Percentiles rank a stretch among this genome's conserved stretches.
These are phyloP conservation scores for Drosophila sordidapex DNA, from an alignment of 2,888 invertebrate species.

Conservation along the genomic window DNA sequence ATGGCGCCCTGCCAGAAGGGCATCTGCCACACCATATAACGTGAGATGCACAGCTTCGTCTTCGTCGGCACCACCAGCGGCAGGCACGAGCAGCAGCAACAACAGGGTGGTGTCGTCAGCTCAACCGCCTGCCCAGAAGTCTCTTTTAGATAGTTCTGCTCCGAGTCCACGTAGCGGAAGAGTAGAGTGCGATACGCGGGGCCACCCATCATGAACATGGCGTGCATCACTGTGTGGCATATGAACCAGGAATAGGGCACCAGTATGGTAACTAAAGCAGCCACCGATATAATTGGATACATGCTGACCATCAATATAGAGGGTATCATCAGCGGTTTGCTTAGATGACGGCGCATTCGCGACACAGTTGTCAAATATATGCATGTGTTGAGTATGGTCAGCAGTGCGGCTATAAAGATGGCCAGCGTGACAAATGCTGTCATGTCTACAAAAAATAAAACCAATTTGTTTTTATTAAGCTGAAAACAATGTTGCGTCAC, in stretches of 20 bases:
- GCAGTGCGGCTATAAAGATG: constrained; percentile 75
- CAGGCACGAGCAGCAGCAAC: constrained; percentile 81
- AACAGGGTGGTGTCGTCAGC: constrained; percentile 81
- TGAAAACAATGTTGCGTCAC: background rate
- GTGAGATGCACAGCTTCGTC: constrained; percentile 72
- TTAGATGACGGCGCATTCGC: constrained; percentile 67
- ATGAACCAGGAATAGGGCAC: constrained; percentile 82
- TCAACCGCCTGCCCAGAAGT: constrained; percentile 82
- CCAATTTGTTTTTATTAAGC: background rate
- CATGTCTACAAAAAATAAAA: constrained; percentile 67
- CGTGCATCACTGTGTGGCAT: constrained; percentile 84
- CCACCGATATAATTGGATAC: constrained; percentile 82
- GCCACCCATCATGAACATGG: constrained; percentile 82
- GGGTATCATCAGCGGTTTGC: constrained; percentile 59
- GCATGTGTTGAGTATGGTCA: constrained; percentile 80
- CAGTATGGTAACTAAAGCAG: constrained; percentile 81
- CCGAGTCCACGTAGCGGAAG: constrained; percentile 83
- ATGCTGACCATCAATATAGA: constrained; percentile 78
- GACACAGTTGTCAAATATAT: constrained; percentile 79
- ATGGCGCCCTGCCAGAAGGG: constrained; percentile 82
- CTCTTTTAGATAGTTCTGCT: constrained; percentile 84
- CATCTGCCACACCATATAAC: constrained; percentile 83
- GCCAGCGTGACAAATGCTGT: constrained; percentile 81
- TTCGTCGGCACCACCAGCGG: constrained; percentile 77
- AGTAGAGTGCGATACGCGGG: constrained; percentile 81